phyloP scores from a whole-genome alignment of 2,888 invertebrate genomes.

The Acanthosepion lycidas region DNA sequence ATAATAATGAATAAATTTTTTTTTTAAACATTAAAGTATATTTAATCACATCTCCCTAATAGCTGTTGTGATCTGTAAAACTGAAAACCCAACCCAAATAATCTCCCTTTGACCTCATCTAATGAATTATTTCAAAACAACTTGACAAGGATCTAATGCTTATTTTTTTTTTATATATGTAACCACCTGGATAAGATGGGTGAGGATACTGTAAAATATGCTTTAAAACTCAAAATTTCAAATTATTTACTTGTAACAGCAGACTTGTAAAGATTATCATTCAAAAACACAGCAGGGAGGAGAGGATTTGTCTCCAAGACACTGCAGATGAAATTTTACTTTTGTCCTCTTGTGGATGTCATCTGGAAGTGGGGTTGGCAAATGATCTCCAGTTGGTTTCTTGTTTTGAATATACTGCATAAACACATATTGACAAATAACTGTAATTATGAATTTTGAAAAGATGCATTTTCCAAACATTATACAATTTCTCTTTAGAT shows the following conservation, averaged over 20 bases:
- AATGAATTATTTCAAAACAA: neutral
- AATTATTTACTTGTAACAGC: no score
- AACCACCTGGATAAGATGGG: neutral
- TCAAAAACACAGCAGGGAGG: neutral
- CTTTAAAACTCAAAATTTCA: no score
- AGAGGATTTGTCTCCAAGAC: neutral
- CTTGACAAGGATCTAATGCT: neutral
- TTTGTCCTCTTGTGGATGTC: constrained; percentile 96
- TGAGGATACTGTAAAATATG: neutral
- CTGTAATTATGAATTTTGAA: no score
- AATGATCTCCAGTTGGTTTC: constrained; percentile 95
- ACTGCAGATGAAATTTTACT: constrained; percentile 78
- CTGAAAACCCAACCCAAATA: no score
- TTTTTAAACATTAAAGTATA: no score
- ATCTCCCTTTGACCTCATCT: neutral
- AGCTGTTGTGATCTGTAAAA: no score
- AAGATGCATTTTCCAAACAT: no score
- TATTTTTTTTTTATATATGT: neutral
- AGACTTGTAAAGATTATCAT: neutral
- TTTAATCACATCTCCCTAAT: no score
- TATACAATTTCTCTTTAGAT: no score
- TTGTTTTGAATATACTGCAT: constrained; percentile 86
- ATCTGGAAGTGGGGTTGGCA: constrained; percentile 94
- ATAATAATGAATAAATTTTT: no score
- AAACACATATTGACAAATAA: no score